Evolutionary conservation across 1,140 invertebrate species (phyloP).

Genomic region (Nebria ingens): DNA sequence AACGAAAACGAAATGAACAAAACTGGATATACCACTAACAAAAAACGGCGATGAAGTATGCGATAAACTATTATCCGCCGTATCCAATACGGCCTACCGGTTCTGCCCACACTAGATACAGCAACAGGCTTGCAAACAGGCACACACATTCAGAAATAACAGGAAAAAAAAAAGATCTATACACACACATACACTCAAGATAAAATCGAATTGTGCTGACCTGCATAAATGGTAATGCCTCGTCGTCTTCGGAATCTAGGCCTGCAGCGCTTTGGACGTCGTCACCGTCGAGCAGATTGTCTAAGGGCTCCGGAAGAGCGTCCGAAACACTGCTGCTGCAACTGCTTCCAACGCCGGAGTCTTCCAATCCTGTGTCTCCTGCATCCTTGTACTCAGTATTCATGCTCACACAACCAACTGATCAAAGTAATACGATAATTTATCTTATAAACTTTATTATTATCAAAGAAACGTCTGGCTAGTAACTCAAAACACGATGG

Average conservation of each 20-base stretch:
- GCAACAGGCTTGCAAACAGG: neutral
- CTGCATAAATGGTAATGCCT: neutral
- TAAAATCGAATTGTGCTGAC: neutral
- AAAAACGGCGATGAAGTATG: neutral
- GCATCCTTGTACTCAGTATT: slow-evolving; percentile 1
- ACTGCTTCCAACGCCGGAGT: slow-evolving; percentile 1
- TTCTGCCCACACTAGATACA: neutral
- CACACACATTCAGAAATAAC: neutral
- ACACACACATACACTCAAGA: neutral
- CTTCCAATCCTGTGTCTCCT: neutral
- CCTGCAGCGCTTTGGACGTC: neutral
- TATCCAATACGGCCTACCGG: neutral
- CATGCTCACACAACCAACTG: neutral
- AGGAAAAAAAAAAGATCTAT: no score
- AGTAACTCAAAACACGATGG: neutral
- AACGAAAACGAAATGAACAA: neutral
- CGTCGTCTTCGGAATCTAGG: neutral
- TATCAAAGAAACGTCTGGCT: neutral
- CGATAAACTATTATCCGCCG: neutral
- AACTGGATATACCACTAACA: neutral
- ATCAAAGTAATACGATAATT: neutral
- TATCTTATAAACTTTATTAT: neutral
- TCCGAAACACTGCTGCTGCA: slow-evolving; percentile 5
- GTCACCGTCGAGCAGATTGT: slow-evolving; percentile 1
- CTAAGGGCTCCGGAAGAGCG: neutral